phyloP scores from a whole-genome alignment of 2,888 invertebrate genomes.

The Drosophila kambysellisi region DNA sequence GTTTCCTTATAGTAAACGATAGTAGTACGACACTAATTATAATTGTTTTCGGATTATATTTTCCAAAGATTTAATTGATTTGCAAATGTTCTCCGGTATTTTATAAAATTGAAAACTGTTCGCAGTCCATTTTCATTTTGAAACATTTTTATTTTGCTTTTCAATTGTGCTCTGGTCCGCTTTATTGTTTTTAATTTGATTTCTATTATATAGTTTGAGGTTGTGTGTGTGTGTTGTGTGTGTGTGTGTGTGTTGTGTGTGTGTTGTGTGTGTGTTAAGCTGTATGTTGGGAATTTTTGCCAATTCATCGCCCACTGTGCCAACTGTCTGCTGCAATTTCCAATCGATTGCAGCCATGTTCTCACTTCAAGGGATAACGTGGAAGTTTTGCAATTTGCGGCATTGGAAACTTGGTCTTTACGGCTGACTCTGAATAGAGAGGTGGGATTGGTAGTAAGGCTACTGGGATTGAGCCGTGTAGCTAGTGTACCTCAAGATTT shows the following conservation, averaged over 20 bases:
- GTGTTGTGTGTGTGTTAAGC: constrained; percentile 1
- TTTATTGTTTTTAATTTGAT: constrained; percentile 21
- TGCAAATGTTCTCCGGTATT: not conserved
- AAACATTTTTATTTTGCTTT: too few species aligned
- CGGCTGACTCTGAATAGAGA: constrained; percentile 13
- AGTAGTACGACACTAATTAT: not conserved
- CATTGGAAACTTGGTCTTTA: constrained; percentile 73
- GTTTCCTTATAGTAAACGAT: too few species aligned
- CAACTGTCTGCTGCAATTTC: constrained; percentile 69
- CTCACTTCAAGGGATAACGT: constrained; percentile 79
- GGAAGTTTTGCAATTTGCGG: constrained; percentile 80
- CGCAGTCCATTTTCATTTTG: not conserved
- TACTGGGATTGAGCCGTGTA: not conserved
- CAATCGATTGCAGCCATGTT: constrained; percentile 80
- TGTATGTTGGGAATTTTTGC: constrained; percentile 13
- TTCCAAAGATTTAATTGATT: not conserved
- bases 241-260: not conserved
- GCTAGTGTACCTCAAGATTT: constrained; percentile 68
- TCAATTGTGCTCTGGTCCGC: not conserved
- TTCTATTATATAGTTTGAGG: constrained; percentile 17
- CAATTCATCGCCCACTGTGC: constrained; percentile 37
- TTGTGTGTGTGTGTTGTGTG: not conserved
- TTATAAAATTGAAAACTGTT: not conserved
- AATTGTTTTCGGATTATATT: not conserved
- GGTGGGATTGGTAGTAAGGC: too few species aligned